Evolutionary conservation across 2,888 invertebrate species (phyloP).

Genomic region (Drosophila greeni): DNA sequence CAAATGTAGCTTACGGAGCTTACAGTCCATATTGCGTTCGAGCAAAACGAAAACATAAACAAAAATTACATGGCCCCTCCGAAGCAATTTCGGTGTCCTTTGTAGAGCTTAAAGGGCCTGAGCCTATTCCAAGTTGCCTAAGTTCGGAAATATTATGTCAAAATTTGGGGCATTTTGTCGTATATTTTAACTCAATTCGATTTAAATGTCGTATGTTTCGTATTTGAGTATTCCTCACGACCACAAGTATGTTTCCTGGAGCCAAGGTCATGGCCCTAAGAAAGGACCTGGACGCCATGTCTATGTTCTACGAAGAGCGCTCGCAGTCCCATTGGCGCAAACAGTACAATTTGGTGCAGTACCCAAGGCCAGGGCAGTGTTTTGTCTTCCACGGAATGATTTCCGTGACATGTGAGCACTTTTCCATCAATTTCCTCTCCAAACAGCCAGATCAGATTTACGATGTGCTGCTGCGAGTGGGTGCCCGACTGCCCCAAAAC

Average conservation of each 20-base stretch:
- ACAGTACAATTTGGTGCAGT: conserved; percentile 24
- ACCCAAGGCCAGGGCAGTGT: conserved; percentile 50
- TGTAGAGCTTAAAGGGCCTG: neutral
- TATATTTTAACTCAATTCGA: neutral
- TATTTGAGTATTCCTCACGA: neutral
- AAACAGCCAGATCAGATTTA: neutral
- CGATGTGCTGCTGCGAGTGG: conserved; percentile 87
- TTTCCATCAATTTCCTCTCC: conserved; percentile 51
- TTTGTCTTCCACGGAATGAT: conserved; percentile 60
- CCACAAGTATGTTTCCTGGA: conserved; percentile 49
- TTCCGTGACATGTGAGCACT: conserved; percentile 52
- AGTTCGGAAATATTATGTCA: conserved; percentile 5
- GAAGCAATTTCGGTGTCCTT: neutral
- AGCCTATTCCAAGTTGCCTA: neutral
- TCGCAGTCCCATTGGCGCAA: conserved; percentile 32
- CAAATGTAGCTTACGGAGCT: conserved; percentile 1
- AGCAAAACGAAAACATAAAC: neutral
- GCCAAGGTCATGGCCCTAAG: conserved; percentile 48
- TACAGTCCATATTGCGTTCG: neutral
- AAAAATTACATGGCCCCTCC: neutral
- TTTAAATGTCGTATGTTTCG: neutral
- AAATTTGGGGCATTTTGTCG: conserved; percentile 4
- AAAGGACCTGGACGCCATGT: conserved; percentile 50
- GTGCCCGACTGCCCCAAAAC: conserved; percentile 86
- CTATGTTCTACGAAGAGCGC: conserved; percentile 57